Evolutionary conservation across 2,797 vertebrate genomes (phyloP).

Genomic region (Megalops cyprinoides): DNA sequence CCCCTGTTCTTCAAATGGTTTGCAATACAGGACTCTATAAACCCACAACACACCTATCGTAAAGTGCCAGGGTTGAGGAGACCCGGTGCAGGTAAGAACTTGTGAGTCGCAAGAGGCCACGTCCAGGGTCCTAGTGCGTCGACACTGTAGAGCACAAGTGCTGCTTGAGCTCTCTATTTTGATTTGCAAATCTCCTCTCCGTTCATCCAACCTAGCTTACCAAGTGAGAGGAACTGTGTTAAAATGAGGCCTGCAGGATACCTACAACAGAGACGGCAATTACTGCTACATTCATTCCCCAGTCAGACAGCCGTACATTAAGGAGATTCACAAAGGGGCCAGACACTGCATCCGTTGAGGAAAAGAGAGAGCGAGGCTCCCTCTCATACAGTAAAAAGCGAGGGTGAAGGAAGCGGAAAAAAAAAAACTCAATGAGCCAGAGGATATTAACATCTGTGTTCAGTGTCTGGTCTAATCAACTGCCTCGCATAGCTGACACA

Average conservation of each 20-base stretch:
- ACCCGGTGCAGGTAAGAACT: background rate
- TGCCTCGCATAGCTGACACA: background rate
- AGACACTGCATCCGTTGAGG: background rate
- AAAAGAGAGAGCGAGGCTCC: background rate
- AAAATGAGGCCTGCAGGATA: conserved; percentile 7
- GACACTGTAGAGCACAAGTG: background rate
- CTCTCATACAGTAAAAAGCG: background rate
- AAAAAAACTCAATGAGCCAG: conserved; percentile 22
- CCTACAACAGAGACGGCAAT: conserved; percentile 7
- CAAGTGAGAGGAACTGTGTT: background rate
- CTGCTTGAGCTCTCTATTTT: background rate
- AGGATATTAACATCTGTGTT: conserved; percentile 28
- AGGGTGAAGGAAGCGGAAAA: background rate
- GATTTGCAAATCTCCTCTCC: background rate
- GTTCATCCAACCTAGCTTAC: background rate
- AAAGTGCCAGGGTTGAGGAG: background rate
- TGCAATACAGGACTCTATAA: background rate
- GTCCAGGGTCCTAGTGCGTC: background rate
- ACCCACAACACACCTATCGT: background rate
- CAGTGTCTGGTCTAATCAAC: conserved; percentile 17
- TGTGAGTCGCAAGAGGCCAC: background rate
- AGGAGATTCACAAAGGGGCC: background rate
- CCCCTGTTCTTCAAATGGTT: too few relatives aligned
- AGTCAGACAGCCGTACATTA: background rate
- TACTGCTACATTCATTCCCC: background rate